A percentile compares a stretch with the other conserved stretches of the same genome.
Evolutionary conservation across 2,113 vertebrate species (phyloP).

Genomic region (Ctenomys sociabilis): DNA sequence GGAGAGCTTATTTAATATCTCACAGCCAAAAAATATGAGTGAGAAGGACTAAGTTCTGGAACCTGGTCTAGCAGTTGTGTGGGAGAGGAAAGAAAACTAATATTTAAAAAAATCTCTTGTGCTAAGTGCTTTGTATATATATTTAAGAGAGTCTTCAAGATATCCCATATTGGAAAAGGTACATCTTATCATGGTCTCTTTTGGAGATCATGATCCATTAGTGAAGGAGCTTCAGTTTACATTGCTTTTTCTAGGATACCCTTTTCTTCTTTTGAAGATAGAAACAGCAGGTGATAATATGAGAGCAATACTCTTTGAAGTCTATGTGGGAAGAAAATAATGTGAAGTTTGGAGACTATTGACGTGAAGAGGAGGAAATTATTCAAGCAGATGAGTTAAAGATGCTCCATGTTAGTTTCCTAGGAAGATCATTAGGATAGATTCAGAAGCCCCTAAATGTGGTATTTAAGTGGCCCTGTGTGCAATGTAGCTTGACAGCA

Average conservation of each 20-base stretch:
- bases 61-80: constrained; percentile 30
- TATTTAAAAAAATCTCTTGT: not conserved
- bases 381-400: not conserved
- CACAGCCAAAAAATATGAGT: constrained; percentile 34
- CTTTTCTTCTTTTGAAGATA: constrained; percentile 38
- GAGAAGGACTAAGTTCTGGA: not conserved
- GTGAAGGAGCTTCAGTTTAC: not conserved
- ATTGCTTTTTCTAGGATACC: constrained; percentile 39
- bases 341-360: constrained; percentile 50
- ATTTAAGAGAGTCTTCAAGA: constrained; percentile 1
- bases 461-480: not conserved
- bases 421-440: constrained; percentile 11
- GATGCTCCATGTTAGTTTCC: constrained; percentile 25
- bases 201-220: not conserved
- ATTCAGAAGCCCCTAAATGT: constrained; percentile 35
- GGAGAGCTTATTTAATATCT: not conserved
- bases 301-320: not conserved
- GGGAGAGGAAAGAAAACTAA: constrained; percentile 15
- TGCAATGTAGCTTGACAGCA: constrained; percentile 38
- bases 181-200: not conserved
- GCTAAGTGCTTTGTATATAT: constrained; percentile 12
- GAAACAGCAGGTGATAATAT: not conserved
- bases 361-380: not conserved
- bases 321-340: constrained; percentile 32
- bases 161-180: not conserved